Percentiles rank a stretch among this genome's conserved stretches.
These are phyloP conservation scores for Geococcyx californianus DNA, from an alignment of 2,113 vertebrate species.

Conservation along the genomic window DNA sequence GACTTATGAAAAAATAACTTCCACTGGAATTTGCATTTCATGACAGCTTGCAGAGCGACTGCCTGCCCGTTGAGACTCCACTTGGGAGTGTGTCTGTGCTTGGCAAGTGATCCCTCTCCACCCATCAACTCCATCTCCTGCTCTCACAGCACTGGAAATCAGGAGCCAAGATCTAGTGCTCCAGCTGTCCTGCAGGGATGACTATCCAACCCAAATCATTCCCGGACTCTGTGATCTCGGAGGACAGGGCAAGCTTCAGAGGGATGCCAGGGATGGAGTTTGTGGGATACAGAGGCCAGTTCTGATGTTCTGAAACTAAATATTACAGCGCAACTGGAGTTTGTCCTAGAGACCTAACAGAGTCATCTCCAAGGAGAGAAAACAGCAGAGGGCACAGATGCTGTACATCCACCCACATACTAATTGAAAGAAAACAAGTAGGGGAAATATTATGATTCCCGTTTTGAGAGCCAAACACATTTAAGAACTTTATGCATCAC, in stretches of 20 bases:
- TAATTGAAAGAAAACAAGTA: neutral
- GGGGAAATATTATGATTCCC: neutral
- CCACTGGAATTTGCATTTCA: neutral
- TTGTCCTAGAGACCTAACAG: neutral
- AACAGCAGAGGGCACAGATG: neutral
- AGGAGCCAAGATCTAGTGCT: neutral
- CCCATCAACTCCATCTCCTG: neutral
- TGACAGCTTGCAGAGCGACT: neutral
- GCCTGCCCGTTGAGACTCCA: neutral
- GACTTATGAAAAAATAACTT: neutral
- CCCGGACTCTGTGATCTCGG: too few relatives aligned
- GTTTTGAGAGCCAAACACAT: neutral
- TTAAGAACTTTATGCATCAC: neutral
- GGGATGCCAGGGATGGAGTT: neutral
- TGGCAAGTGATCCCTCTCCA: neutral
- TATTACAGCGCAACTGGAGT: neutral
- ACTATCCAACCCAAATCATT: too few relatives aligned
- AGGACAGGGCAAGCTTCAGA: neutral
- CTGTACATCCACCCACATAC: neutral
- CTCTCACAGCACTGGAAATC: accelerated
- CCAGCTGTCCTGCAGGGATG: neutral
- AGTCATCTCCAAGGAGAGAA: neutral
- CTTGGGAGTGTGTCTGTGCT: neutral
- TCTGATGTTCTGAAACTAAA: neutral
- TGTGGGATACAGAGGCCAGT: neutral